phyloP scores from a whole-genome alignment of 2,113 vertebrate species.

The Oreochromis tanganicae region DNA sequence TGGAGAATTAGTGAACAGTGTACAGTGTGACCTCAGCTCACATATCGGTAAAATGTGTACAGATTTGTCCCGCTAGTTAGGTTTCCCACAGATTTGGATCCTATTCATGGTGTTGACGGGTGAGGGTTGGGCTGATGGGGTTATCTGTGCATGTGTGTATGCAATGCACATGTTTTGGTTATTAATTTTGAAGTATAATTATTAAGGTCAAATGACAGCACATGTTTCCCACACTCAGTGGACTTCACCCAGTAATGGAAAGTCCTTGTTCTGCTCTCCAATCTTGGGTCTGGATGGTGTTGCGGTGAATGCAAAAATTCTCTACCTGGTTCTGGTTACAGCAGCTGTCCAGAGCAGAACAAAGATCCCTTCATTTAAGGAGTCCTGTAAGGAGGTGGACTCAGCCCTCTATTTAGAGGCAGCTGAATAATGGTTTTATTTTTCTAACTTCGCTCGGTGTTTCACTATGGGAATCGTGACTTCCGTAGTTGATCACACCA shows the following conservation, averaged over 20 bases:
- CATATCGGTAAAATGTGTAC: not conserved
- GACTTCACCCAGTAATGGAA: not conserved
- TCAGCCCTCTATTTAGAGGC: not conserved
- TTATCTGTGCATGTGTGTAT: not conserved
- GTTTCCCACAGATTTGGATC: not conserved
- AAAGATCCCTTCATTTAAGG: not conserved
- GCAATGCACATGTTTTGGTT: not conserved
- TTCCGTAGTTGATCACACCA: not conserved
- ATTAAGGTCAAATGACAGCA: not conserved
- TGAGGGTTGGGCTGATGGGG: not conserved
- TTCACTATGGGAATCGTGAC: not conserved
- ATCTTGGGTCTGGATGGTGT: not conserved
- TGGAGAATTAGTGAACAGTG: not conserved
- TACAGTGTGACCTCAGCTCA: not conserved
- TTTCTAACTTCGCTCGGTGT: not conserved
- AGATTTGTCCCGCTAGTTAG: not conserved
- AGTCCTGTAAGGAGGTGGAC: not conserved
- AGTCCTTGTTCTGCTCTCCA: not conserved
- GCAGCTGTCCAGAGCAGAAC: not conserved
- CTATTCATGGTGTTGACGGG: not conserved
- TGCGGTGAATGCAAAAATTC: not conserved
- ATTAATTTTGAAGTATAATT: not conserved
- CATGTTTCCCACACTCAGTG: not conserved
- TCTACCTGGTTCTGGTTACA: not conserved
- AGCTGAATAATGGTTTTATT: not conserved